Evolutionary conservation across 2,888 invertebrate species (phyloP), one percentile per base, ranked within the genome.

Genomic region (Drosophila formosana): DNA sequence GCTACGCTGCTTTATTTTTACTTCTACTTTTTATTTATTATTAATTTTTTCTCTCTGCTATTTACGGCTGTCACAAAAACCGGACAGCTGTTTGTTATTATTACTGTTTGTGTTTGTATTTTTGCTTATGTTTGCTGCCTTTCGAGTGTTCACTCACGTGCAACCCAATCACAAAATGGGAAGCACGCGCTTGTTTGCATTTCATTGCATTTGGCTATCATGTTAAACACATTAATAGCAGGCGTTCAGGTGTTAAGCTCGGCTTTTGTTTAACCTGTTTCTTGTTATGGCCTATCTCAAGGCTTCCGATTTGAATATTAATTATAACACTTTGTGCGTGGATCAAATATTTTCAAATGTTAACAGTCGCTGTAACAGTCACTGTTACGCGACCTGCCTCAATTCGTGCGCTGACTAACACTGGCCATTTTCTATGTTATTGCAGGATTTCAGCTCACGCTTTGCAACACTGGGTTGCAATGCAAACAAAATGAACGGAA

Each of bases 121-220:
- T 28, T 28, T 28, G 4, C 11, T 67, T 65, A 75, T 75, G 53
- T 66, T 68, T 60, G 60, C 76, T 63, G 60, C 60, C 62, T 55
- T 51, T 53, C 45, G 47, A 34, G 34, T 46, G 41, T 45, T 47
- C 73, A 80, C 61, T 82, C 88, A 84, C 88, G 84, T 84, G 88
- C 74, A 78, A 82, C 76, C 52, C 34, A 52, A 69, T 72, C 61
- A 68, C 49, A 32, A 72, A 45, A 66, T 57, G 26, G 51, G 53
- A 62, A 86, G 83, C 82, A 86, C 82, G 79, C 88, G 84, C 85
- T 85, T 85, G 82, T 75, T 85, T 84, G 82, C 88, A 82, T 82
- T 87, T 82, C 74, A 80, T 66, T 83, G 87, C 84, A 84, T 84
- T 74, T 41, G 8, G 45, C 52, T 57, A 61, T 71, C 41, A 41